Conservation (phyloP, 2,888 invertebrate genomes). For the Cephalotes varians region DNA sequence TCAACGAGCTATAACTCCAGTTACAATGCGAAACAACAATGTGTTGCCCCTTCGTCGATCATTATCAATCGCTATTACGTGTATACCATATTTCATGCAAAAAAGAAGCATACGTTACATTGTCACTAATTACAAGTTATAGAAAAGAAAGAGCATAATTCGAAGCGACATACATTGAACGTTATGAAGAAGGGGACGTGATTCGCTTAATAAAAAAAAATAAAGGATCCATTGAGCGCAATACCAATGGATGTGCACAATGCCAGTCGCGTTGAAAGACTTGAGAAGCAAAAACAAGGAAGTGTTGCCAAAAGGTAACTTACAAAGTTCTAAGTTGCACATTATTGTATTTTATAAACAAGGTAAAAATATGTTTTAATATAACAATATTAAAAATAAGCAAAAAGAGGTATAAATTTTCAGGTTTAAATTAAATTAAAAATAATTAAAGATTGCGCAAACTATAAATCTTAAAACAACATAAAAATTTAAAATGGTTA, state of each 20-base stretch:
- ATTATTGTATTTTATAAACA: too few relatives aligned
- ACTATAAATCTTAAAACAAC: too few relatives aligned
- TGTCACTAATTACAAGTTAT: conserved; percentile 29
- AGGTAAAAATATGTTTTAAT: too few relatives aligned
- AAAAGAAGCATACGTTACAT: conserved; percentile 21
- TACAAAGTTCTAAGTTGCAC: background rate
- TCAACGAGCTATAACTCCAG: background rate
- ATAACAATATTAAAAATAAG: too few relatives aligned
- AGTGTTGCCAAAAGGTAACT: background rate
- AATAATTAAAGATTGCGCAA: too few relatives aligned
- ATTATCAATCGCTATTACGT: conserved; percentile 38
- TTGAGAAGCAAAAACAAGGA: background rate
- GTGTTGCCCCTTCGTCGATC: conserved; percentile 3
- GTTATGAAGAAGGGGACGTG: background rate
- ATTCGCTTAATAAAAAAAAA: conserved; percentile 21
- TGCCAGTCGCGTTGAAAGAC: conserved; percentile 9
- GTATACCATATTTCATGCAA: background rate
- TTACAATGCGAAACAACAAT: background rate
- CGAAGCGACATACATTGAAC: background rate
- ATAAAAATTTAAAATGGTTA: too few relatives aligned
- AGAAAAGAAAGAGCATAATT: conserved; percentile 7
- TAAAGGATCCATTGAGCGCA: background rate
- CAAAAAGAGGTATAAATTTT: too few relatives aligned
- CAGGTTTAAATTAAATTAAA: too few relatives aligned
- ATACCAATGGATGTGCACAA: too few relatives aligned